phyloP scores from a whole-genome alignment of 2,113 vertebrate species.

The Pangasianodon hypophthalmus region DNA sequence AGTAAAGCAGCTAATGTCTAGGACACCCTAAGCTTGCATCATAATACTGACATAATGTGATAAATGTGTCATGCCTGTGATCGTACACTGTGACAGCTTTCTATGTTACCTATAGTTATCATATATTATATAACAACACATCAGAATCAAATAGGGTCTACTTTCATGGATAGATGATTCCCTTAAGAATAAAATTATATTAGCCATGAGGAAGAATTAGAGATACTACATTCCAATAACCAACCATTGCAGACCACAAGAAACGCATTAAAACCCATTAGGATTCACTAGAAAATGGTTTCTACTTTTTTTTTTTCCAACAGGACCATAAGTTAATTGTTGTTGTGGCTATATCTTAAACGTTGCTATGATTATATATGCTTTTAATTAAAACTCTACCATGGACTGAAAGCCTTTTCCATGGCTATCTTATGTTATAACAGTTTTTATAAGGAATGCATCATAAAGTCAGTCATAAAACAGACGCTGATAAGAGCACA shows the following conservation, averaged over 20 bases:
- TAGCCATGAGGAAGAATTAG: background rate
- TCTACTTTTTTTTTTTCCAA: background rate
- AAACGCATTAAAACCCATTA: background rate
- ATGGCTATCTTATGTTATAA: background rate
- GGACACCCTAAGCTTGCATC: background rate
- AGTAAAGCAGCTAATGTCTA: background rate
- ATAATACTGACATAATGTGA: background rate
- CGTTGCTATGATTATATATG: background rate
- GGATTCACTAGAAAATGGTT: background rate
- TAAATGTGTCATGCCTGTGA: background rate
- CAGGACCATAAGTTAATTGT: background rate
- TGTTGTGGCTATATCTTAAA: background rate
- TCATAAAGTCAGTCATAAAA: background rate
- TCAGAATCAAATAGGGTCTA: background rate
- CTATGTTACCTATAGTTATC: background rate
- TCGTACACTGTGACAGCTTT: background rate
- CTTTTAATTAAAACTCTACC: background rate
- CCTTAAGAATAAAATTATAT: background rate
- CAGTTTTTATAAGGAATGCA: background rate
- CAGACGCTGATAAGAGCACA: background rate
- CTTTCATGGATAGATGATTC: background rate
- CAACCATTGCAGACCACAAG: background rate
- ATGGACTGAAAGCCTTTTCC: background rate
- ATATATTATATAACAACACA: background rate
- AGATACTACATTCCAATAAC: background rate